A percentile compares a stretch with the other conserved stretches of the same genome.
Conservation (phyloP, 2,888 invertebrate species). For the Drosophila kokeensis region DNA sequence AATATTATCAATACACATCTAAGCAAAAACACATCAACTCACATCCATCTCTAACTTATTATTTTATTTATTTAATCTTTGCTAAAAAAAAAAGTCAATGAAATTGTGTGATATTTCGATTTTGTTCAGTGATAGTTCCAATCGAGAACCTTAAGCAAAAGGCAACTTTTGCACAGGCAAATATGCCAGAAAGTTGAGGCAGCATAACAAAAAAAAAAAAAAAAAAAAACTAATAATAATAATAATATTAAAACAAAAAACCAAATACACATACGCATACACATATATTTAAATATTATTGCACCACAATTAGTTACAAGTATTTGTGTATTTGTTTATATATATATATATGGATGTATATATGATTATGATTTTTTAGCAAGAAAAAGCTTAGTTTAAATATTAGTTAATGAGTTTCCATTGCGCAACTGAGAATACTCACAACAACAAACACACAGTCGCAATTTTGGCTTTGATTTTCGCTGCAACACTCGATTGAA, state of each 20-base stretch:
- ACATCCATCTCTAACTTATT: slow-evolving; percentile 41
- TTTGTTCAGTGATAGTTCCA: slow-evolving; percentile 59
- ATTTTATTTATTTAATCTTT: slow-evolving; percentile 42
- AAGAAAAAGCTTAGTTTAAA: slow-evolving; percentile 44
- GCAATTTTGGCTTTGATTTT: slow-evolving; percentile 30
- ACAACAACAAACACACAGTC: slow-evolving; percentile 21
- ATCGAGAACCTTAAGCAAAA: slow-evolving; percentile 43
- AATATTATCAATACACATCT: background rate
- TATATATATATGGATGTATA: slow-evolving; percentile 2
- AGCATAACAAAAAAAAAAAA: slow-evolving; percentile 14
- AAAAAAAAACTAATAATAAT: background rate
- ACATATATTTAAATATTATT: slow-evolving; percentile 14
- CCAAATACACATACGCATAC: slow-evolving; percentile 22
- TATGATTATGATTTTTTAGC: slow-evolving; percentile 14
- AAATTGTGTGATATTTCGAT: slow-evolving; percentile 61
- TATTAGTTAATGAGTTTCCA: slow-evolving; percentile 49
- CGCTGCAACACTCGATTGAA: slow-evolving; percentile 40
- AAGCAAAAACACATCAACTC: slow-evolving; percentile 15
- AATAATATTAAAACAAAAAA: background rate
- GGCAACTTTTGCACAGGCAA: slow-evolving; percentile 40
- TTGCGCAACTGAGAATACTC: slow-evolving; percentile 51
- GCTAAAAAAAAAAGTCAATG: slow-evolving; percentile 35
- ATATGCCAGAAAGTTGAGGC: slow-evolving; percentile 43
- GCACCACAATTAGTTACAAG: slow-evolving; percentile 30
- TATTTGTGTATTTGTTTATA: slow-evolving; percentile 13